Evolutionary conservation across 2,888 invertebrate genomes (phyloP), one percentile per base, ranked within the genome.

Genomic region (Phasia obesa): DNA sequence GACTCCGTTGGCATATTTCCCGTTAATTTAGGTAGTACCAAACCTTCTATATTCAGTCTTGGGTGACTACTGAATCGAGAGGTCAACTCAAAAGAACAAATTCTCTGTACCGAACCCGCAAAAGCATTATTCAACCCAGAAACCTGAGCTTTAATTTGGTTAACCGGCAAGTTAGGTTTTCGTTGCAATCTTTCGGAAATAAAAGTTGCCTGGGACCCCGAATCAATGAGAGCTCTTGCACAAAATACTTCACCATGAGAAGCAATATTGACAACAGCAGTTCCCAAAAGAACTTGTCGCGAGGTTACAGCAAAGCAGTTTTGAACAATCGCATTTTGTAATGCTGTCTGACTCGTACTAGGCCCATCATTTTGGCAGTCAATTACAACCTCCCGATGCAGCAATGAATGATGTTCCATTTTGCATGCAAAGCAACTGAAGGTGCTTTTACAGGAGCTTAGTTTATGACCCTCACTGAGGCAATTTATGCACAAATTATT

Each of bases 71-170:
- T 13, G 7, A 35, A 21, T 11, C 15, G 38, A 7, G 69, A 44
- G 19, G 15, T 15, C 15, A 70, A 25, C 17, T 17, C 25, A 44
- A 70, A 57, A 7, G 57, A 27, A 44, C 69, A 70, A 15, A n/a
- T 23, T 27, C 57, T 44, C 31, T 57, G 57, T 44, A 55, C 55
- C 6, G 69, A 27, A 19, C 70, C 49, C 0, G 59, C 70, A 13
- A 49, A 35, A 15, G 42, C 59, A 42, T 15, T 21, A 60, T 60
- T 60, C 4, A 60, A 42, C 2, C 38, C 38, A 4, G 13, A 49
- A 27, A 49, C 17, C 9, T 31, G n/a, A 17, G 55, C 31, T 15
- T 17, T 31, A 25, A 31, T 31, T 31, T 9, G 31, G 31, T 9
- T 31, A 31, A 31, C 31, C 9, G 49, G 49, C 6, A 49, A 17